phyloP scores from a whole-genome alignment of 2,113 vertebrate genomes.

The Athene cunicularia region DNA sequence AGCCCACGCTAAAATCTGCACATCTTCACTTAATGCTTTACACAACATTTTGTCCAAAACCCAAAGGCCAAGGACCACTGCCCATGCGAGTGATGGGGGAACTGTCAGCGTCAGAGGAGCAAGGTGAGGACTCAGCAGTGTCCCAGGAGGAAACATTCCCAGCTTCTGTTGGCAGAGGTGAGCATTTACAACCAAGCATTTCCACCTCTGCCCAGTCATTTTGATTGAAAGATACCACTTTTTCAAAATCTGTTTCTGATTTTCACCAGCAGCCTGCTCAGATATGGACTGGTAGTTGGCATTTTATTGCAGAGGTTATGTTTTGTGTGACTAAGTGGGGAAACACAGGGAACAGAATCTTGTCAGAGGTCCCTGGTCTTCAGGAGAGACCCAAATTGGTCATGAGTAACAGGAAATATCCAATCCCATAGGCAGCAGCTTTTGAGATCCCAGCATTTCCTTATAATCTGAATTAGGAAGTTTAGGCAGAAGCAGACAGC shows the following conservation, averaged over 20 bases:
- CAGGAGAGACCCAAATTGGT: background rate
- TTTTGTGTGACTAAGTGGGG: background rate
- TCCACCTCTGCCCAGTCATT: background rate
- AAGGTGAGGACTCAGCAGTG: background rate
- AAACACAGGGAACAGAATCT: background rate
- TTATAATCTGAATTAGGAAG: background rate
- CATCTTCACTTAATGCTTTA: background rate
- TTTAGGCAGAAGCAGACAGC: background rate
- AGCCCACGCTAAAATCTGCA: background rate
- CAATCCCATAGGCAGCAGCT: background rate
- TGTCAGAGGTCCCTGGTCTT: background rate
- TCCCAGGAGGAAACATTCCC: background rate
- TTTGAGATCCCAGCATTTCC: background rate
- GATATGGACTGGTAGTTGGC: background rate
- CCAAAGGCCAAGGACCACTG: background rate
- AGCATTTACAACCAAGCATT: background rate
- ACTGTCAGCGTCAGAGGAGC: background rate
- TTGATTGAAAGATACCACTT: background rate
- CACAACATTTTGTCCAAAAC: background rate
- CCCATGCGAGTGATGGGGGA: background rate
- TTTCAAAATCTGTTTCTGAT: background rate
- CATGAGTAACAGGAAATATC: background rate
- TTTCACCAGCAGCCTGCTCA: background rate
- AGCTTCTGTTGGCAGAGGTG: background rate
- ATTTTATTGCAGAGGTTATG: background rate